Conservation (phyloP, 30 jellyfish, hydroid and myxozoan genomes). For the Turritopsis rubra region DNA sequence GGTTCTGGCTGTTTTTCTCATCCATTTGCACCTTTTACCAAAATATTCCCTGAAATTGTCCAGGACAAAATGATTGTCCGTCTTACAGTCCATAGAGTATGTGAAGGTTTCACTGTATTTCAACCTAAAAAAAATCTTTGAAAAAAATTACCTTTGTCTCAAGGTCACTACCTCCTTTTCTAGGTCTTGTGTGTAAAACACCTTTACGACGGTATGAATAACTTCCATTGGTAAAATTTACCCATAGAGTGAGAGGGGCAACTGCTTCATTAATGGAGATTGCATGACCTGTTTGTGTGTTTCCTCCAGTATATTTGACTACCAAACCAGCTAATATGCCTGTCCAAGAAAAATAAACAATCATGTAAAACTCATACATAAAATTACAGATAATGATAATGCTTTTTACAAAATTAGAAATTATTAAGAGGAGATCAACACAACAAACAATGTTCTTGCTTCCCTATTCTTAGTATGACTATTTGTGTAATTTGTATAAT, state of each 20-base stretch:
- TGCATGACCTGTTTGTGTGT: conserved; percentile 46
- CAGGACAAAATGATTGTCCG: too few species aligned
- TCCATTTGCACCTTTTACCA: too few species aligned
- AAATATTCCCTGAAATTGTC: too few species aligned
- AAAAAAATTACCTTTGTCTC: conserved; percentile 60
- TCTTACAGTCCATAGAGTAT: too few species aligned
- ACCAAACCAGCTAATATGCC: conserved; percentile 85
- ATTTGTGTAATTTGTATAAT: too few species aligned
- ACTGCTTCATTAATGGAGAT: conserved; percentile 28
- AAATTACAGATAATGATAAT: too few species aligned
- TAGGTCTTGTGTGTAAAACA: conserved; percentile 40
- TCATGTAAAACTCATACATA: neutral
- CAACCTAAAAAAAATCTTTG: neutral
- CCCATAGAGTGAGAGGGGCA: conserved; percentile 92
- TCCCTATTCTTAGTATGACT: too few species aligned
- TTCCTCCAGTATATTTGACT: conserved; percentile 66
- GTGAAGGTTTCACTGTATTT: too few species aligned
- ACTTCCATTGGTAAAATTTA: conserved; percentile 25
- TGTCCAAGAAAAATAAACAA: neutral
- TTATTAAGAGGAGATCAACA: too few species aligned
- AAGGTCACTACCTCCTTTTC: conserved; percentile 62
- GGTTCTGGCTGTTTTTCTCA: too few species aligned
- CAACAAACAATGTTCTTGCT: too few species aligned
- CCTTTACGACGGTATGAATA: conserved; percentile 77
- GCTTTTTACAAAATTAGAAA: too few species aligned